phyloP scores from a whole-genome alignment of 23 tunicate genomes.

The Styela clava region DNA sequence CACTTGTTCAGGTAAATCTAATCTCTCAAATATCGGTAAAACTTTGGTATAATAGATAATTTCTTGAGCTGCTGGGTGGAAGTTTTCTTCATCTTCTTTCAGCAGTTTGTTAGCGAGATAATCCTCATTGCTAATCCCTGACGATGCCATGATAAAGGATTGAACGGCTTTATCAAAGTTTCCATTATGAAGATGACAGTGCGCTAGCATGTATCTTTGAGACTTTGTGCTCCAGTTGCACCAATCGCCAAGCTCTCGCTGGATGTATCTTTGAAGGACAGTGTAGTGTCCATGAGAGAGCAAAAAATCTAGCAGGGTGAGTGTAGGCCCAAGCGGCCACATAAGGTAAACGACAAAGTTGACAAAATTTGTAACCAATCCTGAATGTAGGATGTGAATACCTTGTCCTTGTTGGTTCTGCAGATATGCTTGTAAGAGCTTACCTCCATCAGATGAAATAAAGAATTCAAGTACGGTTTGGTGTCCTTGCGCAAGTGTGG shows the following conservation, averaged over 20 bases:
- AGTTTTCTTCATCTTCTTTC: constrained; percentile 31
- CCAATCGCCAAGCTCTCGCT: constrained; percentile 37
- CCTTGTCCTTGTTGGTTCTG: neutral
- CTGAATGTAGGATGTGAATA: constrained; percentile 10
- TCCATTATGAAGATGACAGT: constrained; percentile 68
- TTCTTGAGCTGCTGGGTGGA: constrained; percentile 6
- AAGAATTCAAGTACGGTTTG: constrained; percentile 42
- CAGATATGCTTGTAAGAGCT: constrained; percentile 30
- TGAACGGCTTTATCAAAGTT: constrained; percentile 65
- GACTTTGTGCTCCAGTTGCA: constrained; percentile 61
- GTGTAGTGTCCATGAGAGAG: constrained; percentile 55
- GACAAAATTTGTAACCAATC: constrained; percentile 24
- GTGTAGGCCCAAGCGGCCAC: constrained; percentile 85
- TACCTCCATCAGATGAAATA: constrained; percentile 43
- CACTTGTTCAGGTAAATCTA: constrained; percentile 61
- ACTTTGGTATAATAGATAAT: constrained; percentile 57
- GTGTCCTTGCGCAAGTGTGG: neutral
- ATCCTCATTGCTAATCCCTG: constrained; percentile 42
- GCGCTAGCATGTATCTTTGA: constrained; percentile 44
- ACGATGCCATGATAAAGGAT: constrained; percentile 43
- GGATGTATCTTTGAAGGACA: constrained; percentile 43
- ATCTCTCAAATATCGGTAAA: constrained; percentile 49
- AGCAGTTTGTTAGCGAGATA: constrained; percentile 26
- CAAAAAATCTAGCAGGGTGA: constrained; percentile 62
- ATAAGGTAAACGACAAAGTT: constrained; percentile 49